Evolutionary conservation across 1,140 invertebrate genomes (phyloP).

Genomic region (Apis cerana): DNA sequence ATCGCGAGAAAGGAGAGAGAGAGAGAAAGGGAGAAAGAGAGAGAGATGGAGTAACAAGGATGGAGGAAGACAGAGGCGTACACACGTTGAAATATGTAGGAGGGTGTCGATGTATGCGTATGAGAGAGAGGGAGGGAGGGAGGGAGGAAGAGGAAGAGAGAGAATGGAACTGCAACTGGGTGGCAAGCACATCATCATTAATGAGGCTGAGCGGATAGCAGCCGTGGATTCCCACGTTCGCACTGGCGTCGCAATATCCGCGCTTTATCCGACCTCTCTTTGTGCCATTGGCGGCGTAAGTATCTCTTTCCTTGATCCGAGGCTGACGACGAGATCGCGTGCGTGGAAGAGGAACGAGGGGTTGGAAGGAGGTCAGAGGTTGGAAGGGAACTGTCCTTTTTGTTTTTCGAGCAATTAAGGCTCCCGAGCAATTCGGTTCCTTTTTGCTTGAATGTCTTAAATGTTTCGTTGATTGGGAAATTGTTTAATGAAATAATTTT

Average conservation of each 20-base stretch:
- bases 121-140: slow-evolving; percentile 28
- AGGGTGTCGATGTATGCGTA: slow-evolving; percentile 23
- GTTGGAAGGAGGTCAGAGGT: slow-evolving; percentile 8
- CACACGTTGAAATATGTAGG: slow-evolving; percentile 44
- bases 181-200: slow-evolving; percentile 78
- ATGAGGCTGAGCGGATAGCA: slow-evolving; percentile 78
- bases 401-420: slow-evolving; percentile 30
- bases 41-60: background rate
- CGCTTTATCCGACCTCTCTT: slow-evolving; percentile 68
- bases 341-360: background rate
- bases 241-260: slow-evolving; percentile 74
- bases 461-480: background rate
- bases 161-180: slow-evolving; percentile 66
- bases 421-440: background rate
- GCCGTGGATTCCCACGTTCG: slow-evolving; percentile 75
- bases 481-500: background rate
- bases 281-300: slow-evolving; percentile 63
- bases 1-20: slow-evolving; percentile 19
- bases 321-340: slow-evolving; percentile 35
- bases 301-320: slow-evolving; percentile 18
- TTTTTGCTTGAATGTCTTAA: background rate
- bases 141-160: slow-evolving; percentile 27
- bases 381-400: background rate
- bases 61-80: slow-evolving; percentile 5
- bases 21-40: background rate